Conservation (phyloP, 2,888 invertebrate genomes). For the Disparrhopalites patrizii region DNA sequence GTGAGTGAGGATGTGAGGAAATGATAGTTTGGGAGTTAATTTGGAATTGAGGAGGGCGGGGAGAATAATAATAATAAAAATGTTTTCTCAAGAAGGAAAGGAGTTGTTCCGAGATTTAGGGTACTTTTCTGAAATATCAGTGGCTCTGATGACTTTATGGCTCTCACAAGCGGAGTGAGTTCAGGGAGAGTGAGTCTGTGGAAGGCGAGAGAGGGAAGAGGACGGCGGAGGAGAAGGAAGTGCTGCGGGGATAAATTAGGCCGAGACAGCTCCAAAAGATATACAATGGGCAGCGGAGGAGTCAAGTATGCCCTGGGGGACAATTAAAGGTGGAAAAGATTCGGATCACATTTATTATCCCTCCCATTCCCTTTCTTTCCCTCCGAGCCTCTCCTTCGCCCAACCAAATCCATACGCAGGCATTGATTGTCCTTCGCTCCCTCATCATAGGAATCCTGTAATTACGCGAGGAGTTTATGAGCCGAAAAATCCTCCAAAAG, state of each 20-base stretch:
- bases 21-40: too few species aligned
- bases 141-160: slow-evolving; percentile 32
- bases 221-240: slow-evolving; percentile 1
- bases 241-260: slow-evolving; percentile 12
- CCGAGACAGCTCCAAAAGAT: slow-evolving; percentile 13
- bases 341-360: slow-evolving; percentile 40
- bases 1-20: too few species aligned
- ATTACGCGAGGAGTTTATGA: slow-evolving; percentile 44
- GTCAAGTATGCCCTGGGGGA: slow-evolving; percentile 39
- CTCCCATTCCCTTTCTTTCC: not conserved
- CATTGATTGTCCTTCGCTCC: slow-evolving; percentile 15
- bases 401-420: not conserved
- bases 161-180: slow-evolving; percentile 23
- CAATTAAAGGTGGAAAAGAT: slow-evolving; percentile 44
- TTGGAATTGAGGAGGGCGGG: not conserved
- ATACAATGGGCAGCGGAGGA: slow-evolving; percentile 15
- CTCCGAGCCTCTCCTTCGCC: not conserved
- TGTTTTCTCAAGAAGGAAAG: too few species aligned
- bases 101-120: too few species aligned
- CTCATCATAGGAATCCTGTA: slow-evolving; percentile 32
- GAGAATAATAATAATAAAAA: too few species aligned
- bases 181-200: slow-evolving; percentile 6
- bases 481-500: slow-evolving; percentile 42
- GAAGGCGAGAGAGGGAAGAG: slow-evolving; percentile 8
- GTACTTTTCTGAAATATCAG: slow-evolving; percentile 24